Percentiles rank a stretch among this genome's conserved stretches.
Evolutionary conservation across 1,140 invertebrate genomes (phyloP).

Genomic region (Bradysia coprophila): DNA sequence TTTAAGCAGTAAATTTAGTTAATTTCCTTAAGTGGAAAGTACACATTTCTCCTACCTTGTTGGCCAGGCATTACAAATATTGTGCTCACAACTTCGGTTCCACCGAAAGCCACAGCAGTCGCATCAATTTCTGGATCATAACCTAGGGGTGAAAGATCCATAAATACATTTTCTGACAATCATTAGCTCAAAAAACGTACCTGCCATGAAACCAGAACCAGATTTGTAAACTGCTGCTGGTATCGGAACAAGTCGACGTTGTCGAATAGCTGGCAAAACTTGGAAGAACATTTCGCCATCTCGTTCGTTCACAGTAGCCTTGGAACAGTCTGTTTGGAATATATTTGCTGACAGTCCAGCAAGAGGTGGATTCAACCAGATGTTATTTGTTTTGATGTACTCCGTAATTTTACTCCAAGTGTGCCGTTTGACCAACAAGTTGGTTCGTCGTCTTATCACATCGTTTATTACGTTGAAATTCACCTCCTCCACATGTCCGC

Average conservation of each 20-base stretch:
- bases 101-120: constrained; percentile 53
- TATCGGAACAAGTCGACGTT: constrained; percentile 57
- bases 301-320: constrained; percentile 44
- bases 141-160: no score
- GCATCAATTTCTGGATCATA: constrained; percentile 67
- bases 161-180: no score
- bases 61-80: constrained; percentile 64
- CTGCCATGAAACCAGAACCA: no score
- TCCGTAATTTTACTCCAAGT: constrained; percentile 56
- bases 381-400: constrained; percentile 48
- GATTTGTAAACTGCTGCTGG: constrained; percentile 58
- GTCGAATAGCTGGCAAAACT: constrained; percentile 53
- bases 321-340: constrained; percentile 55
- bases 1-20: no score
- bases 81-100: constrained; percentile 49
- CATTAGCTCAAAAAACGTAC: no score
- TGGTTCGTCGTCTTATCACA: constrained; percentile 52
- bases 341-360: constrained; percentile 62
- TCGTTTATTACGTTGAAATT: constrained; percentile 63
- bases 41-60: no score
- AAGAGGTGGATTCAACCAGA: constrained; percentile 48
- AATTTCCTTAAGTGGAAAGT: no score
- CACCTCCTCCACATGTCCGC: constrained; percentile 64
- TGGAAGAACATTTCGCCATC: constrained; percentile 74
- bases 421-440: constrained; percentile 56